Evolutionary conservation across 2,888 invertebrate genomes (phyloP), one percentile per base, ranked within the genome.

Genomic region (Melitaea athalia): DNA sequence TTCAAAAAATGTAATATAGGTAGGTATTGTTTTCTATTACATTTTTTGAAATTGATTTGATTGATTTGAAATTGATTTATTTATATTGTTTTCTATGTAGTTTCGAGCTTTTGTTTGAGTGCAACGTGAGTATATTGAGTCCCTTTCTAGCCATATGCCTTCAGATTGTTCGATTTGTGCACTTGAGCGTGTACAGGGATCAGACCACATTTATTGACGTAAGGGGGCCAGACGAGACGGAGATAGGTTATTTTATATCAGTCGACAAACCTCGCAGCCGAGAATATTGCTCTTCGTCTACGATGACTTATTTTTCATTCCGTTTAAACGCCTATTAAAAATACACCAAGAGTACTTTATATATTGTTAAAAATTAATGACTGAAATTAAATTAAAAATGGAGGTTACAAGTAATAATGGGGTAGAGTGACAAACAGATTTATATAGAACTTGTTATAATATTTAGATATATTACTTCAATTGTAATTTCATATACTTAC

Each of bases 251-350:
- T 57, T 42, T 11, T 33, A 17, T 57, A n/a, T 11, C 14, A 33
- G 53, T 55, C 33, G 33, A 55, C n/a, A 55, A 33, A 15, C n/a
- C 31, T 24, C 24, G 3, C 24, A 31, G 53, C 14, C 53, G 53
- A 55, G 53, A 55, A 31, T 55, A 55, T 55, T 55, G 53, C 53
- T 11, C 33, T 11, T 55, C 14, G 33, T 14, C 53, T 12, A 55
- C 7, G 31, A 55, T 31, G 33, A 31, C 31, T 14, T 31, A 14
- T 53, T 52, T 24, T 17, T 52, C 50, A 24, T 33, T 53, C 31
- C 6, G 17, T 50, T 8, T 8, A 15, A 50, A 38, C 33, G 6
- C 4, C 31, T n/a, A 14, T n/a, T 24, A 24, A 17, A 31, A 52
- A 38, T 52, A 31, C 52, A 55, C 24, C 38, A 38, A 38, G 38